Evolutionary conservation across 2,888 invertebrate genomes (phyloP).

Genomic region (Tridacna crocea): DNA sequence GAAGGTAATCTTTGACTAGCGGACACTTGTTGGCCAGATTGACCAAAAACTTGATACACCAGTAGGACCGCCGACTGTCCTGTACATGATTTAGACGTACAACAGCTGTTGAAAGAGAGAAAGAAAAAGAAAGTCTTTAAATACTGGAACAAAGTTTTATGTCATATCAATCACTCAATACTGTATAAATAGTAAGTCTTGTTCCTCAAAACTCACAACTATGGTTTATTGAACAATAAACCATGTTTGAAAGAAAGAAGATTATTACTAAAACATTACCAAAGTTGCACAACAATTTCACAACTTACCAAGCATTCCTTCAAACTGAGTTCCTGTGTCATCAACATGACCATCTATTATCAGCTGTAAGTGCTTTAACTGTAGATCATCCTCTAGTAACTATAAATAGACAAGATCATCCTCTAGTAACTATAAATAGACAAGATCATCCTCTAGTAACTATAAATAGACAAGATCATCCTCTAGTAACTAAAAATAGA

Average conservation of each 20-base stretch:
- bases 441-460: conserved; percentile 81
- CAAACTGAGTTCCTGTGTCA: conserved; percentile 79
- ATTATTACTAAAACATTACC: no score
- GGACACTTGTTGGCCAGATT: conserved; percentile 83
- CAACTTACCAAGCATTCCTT: conserved; percentile 83
- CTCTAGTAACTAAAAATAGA: conserved; percentile 75
- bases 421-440: conserved; percentile 75
- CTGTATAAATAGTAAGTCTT: no score
- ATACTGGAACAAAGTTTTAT: no score
- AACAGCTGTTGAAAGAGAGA: conserved; percentile 72
- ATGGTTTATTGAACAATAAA: no score
- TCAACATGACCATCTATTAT: conserved; percentile 84
- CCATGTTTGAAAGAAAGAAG: no score
- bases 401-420: conserved; percentile 75
- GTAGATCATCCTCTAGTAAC: conserved; percentile 83
- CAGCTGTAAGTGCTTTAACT: conserved; percentile 81
- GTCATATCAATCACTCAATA: no score
- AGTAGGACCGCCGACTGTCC: conserved; percentile 85
- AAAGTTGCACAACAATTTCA: no score
- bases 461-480: conserved; percentile 75
- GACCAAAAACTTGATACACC: conserved; percentile 85
- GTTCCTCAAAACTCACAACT: no score
- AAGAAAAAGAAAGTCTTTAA: no score
- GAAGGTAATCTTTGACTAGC: conserved; percentile 84
- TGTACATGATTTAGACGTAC: conserved; percentile 82